Base-by-base conservation (phyloP, 2,113 vertebrate species). In the Oreamnos americanus region DNA sequence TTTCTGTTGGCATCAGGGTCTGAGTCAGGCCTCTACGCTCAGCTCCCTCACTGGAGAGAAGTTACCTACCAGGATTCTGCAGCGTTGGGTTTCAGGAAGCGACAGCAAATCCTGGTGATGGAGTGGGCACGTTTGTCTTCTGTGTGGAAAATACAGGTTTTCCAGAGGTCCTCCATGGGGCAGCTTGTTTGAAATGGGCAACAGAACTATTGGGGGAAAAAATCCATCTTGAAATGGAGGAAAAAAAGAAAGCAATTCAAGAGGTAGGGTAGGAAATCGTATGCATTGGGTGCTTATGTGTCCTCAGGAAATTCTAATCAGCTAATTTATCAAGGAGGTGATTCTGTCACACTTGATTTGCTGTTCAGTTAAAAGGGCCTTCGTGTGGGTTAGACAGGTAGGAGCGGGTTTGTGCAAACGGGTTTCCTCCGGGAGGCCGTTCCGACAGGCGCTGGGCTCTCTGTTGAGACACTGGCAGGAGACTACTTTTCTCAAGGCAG, bases 331-430 rank as follows among this genome's bases (percentile, higher is more conserved):
- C 71, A 93, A 92, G 60, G 83, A 81, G 43, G 30, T 23, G 47
- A 60, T 94, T 98, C 79, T 64, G 45, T 76, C 90, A 87, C 47
- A 60, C 76, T 90, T 87, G 57, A 5, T 49, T 13, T 39, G 90
- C 58, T 97, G 51, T 62, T 97, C 1, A 33, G 86, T 96, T 97
- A 39, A 85, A 96, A 83, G 57, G 85, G 94, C 55, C 51, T 74
- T 25, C 2, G 7, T 6, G 8, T 26, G 45, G 93, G 78, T 76
- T 85, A 49, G 45, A 55, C 49, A 96, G 97, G 79, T 95, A 96
- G 96, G 94, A 97, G 76, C 55, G 92, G 98, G 97, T 97, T 98
- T 98, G 95, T 90, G 94, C 97, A 96, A 98, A 98, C 25, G 33
- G 78, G 53, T 67, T 81, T 81, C 58, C 87, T 7, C 26, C 82